A percentile compares a stretch with the other conserved stretches of the same genome.
These are phyloP conservation scores for Octodon degus DNA, from an alignment of 2,113 vertebrate species.

Conservation along the genomic window DNA sequence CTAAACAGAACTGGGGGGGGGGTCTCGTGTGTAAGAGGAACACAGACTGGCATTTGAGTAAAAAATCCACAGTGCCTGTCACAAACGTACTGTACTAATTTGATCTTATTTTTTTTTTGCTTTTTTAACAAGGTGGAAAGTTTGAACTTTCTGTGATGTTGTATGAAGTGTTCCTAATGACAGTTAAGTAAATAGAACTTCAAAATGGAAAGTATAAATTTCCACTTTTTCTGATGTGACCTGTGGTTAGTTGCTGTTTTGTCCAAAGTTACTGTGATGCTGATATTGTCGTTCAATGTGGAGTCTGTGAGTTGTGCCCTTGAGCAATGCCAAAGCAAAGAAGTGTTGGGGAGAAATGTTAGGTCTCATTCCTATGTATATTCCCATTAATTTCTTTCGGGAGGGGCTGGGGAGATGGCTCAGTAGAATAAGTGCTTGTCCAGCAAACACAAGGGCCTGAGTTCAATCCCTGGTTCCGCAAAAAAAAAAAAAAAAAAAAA, in stretches of 20 bases:
- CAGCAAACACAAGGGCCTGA: too few relatives aligned
- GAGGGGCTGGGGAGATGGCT: too few relatives aligned
- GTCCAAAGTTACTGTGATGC: background rate
- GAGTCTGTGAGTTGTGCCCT: background rate
- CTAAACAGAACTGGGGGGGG: background rate
- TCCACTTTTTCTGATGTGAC: background rate
- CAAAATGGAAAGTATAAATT: background rate
- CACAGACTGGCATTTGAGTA: background rate
- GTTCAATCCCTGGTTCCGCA: too few relatives aligned
- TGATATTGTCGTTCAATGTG: background rate
- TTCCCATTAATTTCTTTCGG: background rate
- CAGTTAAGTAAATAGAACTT: conserved; percentile 6
- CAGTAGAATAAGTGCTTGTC: too few relatives aligned
- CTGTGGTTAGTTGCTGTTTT: background rate
- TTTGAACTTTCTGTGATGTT: background rate
- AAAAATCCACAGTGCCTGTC: background rate
- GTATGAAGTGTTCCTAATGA: conserved; percentile 1
- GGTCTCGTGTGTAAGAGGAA: background rate
- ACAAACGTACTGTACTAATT: too few relatives aligned
- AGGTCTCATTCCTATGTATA: background rate
- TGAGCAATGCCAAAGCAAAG: background rate
- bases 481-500: too few relatives aligned
- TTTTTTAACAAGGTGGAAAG: background rate
- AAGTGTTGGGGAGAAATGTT: background rate
- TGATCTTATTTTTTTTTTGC: background rate